Evolutionary conservation across 2,888 invertebrate genomes (phyloP), one percentile per base, ranked within the genome.

Genomic region (Steinernema scapterisci): DNA sequence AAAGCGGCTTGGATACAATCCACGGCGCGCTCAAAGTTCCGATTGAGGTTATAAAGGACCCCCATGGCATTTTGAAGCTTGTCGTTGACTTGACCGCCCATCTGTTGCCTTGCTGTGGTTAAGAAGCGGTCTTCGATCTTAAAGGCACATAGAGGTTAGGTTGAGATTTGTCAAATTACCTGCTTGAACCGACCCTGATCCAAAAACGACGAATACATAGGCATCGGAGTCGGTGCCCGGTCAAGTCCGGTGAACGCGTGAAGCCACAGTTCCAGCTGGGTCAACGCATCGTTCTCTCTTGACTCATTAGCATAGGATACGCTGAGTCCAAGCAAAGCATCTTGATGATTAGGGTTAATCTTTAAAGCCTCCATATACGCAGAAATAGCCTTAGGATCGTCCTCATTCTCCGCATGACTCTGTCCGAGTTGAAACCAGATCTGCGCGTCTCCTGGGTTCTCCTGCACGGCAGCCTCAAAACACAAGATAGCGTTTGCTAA

Each of bases 331-430:
- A 97, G 93, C 73, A 95, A 91, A 0, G 95, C 96, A 79, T 85
- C 82, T 73, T 79, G 73, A 74, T 84, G 84, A 16, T 56, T 70
- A 6, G 85, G 79, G 21, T 85, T 81, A 71, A 87, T 78, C 44
- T 83, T 77, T n/a, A 87, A 73, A 70, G 83, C 89, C 88, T 92
- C 93, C 87, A 93, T 93, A 43, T 97, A 90, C 0, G 97, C 97
- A 63, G 93, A 92, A 84, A 99, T 97, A 11, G 95, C 95, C 82
- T 92, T 90, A 1, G 94, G 93, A 89, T 99, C 97, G 89, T 92
- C 95, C 90, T 99, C 99, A 90, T 99, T 99, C 90, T 97, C 95
- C 48, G 97, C 95, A 89, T 97, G 96, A 43, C 95, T 93, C 72
- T 93, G 73, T n/a, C 87, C 87, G 70, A 96, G 89, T 45, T 93